Conservation (phyloP, 2,888 invertebrate genomes). For the Pandemis cinnamomeana region DNA sequence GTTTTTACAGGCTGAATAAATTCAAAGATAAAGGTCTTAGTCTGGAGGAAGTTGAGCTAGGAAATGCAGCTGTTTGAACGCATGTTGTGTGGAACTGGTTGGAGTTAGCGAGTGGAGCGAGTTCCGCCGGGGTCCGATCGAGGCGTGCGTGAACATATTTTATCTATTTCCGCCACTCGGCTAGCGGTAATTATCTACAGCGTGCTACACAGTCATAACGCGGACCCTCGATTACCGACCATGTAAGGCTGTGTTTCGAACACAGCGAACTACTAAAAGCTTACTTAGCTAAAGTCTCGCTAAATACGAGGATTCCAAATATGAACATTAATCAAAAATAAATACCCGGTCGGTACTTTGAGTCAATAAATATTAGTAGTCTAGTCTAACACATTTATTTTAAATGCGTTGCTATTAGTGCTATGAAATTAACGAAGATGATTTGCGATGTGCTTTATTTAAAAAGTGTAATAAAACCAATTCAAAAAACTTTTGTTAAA, state of each 20-base stretch:
- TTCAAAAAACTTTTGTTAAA: too few relatives aligned
- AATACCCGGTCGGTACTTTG: too few relatives aligned
- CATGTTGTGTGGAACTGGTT: slow-evolving; percentile 24
- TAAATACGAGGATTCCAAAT: background rate
- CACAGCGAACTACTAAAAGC: slow-evolving; percentile 3
- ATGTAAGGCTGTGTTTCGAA: slow-evolving; percentile 27
- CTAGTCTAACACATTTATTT: too few relatives aligned
- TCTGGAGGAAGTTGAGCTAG: slow-evolving; percentile 36
- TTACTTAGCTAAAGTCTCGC: background rate
- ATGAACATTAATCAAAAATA: background rate
- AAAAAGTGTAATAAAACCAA: too few relatives aligned
- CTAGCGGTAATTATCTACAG: slow-evolving; percentile 74
- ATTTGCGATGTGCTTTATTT: too few relatives aligned
- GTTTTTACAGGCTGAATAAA: slow-evolving; percentile 42
- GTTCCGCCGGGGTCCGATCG: slow-evolving; percentile 58
- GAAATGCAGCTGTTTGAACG: slow-evolving; percentile 37
- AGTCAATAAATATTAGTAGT: too few relatives aligned
- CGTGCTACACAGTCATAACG: slow-evolving; percentile 76
- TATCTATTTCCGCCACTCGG: slow-evolving; percentile 72
- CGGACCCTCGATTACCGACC: slow-evolving; percentile 47
- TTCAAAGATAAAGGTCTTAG: slow-evolving; percentile 41
- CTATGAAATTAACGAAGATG: too few relatives aligned
- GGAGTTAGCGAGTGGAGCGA: slow-evolving; percentile 55
- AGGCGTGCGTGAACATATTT: slow-evolving; percentile 82
- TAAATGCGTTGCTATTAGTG: too few relatives aligned